Evolutionary conservation across 1,140 invertebrate genomes (phyloP).

Genomic region (Argopecten irradians): DNA sequence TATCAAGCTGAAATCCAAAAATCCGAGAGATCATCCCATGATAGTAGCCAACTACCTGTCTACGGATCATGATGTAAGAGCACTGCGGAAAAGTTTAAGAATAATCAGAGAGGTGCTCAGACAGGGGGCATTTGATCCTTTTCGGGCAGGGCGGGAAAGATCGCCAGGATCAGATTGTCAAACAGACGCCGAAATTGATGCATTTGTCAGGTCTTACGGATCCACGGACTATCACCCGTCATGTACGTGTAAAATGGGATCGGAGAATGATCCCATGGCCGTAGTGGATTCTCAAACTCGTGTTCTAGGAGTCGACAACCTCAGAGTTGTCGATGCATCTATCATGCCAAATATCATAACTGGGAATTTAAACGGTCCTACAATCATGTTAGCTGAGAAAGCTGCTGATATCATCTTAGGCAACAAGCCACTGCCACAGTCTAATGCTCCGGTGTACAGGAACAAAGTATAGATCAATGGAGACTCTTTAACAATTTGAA

Average conservation of each 20-base stretch:
- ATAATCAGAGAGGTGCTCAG: constrained; percentile 77
- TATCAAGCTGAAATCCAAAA: constrained; percentile 77
- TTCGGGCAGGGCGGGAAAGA: constrained; percentile 74
- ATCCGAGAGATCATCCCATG: constrained; percentile 89
- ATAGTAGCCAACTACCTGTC: constrained; percentile 85
- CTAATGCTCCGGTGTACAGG: constrained; percentile 49
- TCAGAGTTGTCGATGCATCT: constrained; percentile 80
- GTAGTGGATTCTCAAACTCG: constrained; percentile 80
- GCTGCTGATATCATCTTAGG: constrained; percentile 79
- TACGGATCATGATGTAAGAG: constrained; percentile 68
- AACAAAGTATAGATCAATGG: not conserved
- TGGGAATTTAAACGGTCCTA: constrained; percentile 80
- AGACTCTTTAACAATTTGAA: too few species aligned
- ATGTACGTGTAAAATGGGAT: constrained; percentile 82
- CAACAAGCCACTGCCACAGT: constrained; percentile 66
- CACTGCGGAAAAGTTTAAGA: constrained; percentile 67
- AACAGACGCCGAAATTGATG: constrained; percentile 71
- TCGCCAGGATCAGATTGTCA: constrained; percentile 71
- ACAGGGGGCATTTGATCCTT: constrained; percentile 78
- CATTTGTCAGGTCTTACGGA: constrained; percentile 66
- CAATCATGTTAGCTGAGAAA: constrained; percentile 80
- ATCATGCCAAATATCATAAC: constrained; percentile 80
- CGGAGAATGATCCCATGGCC: constrained; percentile 76
- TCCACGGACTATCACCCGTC: constrained; percentile 80
- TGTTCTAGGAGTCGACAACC: constrained; percentile 76